phyloP scores from a whole-genome alignment of 2,113 vertebrate genomes.

The Ctenomys sociabilis region DNA sequence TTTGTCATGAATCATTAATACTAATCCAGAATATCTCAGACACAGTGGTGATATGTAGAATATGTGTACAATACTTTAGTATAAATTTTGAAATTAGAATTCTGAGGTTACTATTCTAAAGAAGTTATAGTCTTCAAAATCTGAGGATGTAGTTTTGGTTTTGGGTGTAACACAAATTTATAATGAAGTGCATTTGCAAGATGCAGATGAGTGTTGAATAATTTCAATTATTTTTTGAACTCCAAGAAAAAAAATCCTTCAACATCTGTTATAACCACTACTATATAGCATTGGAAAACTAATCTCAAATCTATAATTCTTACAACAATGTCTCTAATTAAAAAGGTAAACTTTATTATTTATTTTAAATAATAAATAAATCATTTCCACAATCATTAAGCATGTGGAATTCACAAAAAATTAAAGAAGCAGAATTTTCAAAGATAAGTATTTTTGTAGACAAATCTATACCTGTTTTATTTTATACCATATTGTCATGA shows the following conservation, averaged over 20 bases:
- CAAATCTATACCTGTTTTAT: background rate
- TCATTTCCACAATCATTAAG: background rate
- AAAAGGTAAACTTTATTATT: background rate
- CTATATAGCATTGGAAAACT: background rate
- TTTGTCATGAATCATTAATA: background rate
- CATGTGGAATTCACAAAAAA: background rate
- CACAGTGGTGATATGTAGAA: background rate
- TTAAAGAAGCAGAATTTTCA: background rate
- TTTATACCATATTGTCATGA: background rate
- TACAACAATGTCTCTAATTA: background rate
- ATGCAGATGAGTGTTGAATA: background rate
- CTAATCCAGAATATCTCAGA: background rate
- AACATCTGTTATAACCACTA: background rate
- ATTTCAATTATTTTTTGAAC: conserved; percentile 25
- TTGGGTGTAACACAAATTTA: background rate
- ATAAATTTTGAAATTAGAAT: background rate
- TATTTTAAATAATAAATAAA: background rate
- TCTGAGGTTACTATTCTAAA: background rate
- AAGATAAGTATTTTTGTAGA: background rate
- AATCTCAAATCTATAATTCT: background rate
- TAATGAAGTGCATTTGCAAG: background rate
- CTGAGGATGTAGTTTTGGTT: background rate
- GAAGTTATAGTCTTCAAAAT: background rate
- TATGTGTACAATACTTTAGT: background rate
- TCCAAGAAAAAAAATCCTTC: background rate